A percentile compares a stretch with the other conserved stretches of the same genome.
phyloP scores from a whole-genome alignment of 2,888 invertebrate genomes.

The Volucella zonaria region DNA sequence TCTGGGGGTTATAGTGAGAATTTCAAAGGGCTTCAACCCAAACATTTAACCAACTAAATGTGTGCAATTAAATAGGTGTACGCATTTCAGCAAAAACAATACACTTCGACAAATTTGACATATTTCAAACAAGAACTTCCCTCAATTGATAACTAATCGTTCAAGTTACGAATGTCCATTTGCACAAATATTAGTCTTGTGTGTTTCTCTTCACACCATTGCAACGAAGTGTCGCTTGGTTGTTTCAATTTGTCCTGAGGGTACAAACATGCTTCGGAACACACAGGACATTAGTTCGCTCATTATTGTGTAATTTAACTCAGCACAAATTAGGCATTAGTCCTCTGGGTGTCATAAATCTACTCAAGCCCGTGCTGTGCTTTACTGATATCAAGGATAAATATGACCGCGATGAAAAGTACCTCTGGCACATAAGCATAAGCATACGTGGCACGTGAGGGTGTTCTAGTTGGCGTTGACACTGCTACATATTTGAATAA shows the following conservation, averaged over 20 bases:
- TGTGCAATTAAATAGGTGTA: too few relatives aligned
- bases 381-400: constrained; percentile 38
- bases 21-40: too few relatives aligned
- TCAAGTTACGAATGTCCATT: too few relatives aligned
- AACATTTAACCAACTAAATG: too few relatives aligned
- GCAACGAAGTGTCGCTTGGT: neutral
- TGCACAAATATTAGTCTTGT: too few relatives aligned
- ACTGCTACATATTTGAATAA: constrained; percentile 40
- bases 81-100: too few relatives aligned
- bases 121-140: too few relatives aligned
- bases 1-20: too few relatives aligned
- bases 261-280: constrained; percentile 2
- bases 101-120: too few relatives aligned
- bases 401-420: constrained; percentile 50
- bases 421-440: neutral
- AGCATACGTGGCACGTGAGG: neutral
- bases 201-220: neutral
- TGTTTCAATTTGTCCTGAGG: neutral
- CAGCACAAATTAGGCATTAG: constrained; percentile 55
- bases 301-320: constrained; percentile 58
- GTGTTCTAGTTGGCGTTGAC: constrained; percentile 19
- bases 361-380: constrained; percentile 19
- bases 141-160: too few relatives aligned
- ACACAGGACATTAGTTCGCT: constrained; percentile 18
- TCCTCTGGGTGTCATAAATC: constrained; percentile 55